Percentiles rank a stretch among this genome's conserved stretches.
These are phyloP conservation scores for Phyllopteryx taeniolatus DNA, from an alignment of 2,113 vertebrate species.

Conservation along the genomic window DNA sequence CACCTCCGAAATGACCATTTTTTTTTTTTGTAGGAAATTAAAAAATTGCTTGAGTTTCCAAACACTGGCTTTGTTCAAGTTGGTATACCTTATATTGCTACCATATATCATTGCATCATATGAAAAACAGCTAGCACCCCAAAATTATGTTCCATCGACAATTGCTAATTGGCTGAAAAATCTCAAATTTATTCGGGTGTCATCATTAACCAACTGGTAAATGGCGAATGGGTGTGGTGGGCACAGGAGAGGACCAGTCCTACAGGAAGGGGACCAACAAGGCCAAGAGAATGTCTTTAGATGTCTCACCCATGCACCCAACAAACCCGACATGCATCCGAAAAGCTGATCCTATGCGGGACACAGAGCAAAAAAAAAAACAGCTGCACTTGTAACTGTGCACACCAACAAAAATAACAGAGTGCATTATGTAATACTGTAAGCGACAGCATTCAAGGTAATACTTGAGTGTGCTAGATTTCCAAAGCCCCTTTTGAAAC, in stretches of 20 bases:
- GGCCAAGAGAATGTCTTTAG: background rate
- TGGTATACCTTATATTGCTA: too few species aligned
- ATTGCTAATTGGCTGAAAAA: too few species aligned
- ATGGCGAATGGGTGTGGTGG: conserved; percentile 1
- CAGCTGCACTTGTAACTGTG: conserved; percentile 45
- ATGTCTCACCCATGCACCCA: background rate
- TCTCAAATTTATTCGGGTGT: too few species aligned
- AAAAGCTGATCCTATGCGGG: conserved; percentile 76
- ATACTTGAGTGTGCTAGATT: conserved; percentile 49
- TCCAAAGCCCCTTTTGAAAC: conserved; percentile 45
- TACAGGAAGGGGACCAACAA: conserved; percentile 45
- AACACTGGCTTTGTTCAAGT: too few species aligned
- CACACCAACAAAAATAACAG: conserved; percentile 39
- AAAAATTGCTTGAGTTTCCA: too few species aligned
- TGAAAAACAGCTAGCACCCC: too few species aligned
- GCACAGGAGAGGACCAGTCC: conserved; percentile 32
- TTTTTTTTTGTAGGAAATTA: too few species aligned
- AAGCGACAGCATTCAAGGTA: conserved; percentile 53
- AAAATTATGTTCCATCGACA: too few species aligned
- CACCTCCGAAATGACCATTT: too few species aligned
- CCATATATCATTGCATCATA: too few species aligned
- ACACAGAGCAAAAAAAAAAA: conserved; percentile 30
- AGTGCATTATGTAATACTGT: conserved; percentile 56
- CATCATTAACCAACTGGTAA: conserved; percentile 73
- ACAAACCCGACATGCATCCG: conserved; percentile 75